These are phyloP conservation scores for Centroberyx gerrardi DNA, from an alignment of 2,797 vertebrate genomes.

Conservation along the genomic window DNA sequence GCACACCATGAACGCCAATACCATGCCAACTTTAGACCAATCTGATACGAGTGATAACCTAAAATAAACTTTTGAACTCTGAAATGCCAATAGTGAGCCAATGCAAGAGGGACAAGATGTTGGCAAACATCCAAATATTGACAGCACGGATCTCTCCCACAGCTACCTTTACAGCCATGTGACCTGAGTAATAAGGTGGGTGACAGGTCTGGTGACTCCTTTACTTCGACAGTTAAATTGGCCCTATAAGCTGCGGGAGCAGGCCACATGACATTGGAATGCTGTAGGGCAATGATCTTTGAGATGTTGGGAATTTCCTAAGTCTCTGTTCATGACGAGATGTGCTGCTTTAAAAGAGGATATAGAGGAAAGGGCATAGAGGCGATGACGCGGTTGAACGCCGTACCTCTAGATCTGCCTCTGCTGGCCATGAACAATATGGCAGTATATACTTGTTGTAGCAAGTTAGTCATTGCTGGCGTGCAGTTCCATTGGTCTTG, in stretches of 20 bases:
- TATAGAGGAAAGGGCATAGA: constrained; percentile 1
- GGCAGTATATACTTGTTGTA: too few relatives aligned
- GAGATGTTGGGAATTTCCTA: constrained; percentile 39
- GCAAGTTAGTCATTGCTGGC: too few relatives aligned
- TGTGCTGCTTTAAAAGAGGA: constrained; percentile 32
- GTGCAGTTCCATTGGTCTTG: too few relatives aligned
- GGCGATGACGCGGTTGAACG: background rate
- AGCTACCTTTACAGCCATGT: constrained; percentile 6
- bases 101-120: background rate
- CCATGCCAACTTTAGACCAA: background rate
- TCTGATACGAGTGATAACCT: background rate
- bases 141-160: background rate
- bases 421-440: background rate
- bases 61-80: background rate
- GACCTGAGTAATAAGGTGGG: constrained; percentile 5
- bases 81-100: background rate
- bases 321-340: constrained; percentile 15
- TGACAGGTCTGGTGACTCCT: constrained; percentile 32
- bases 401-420: background rate
- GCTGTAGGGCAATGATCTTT: constrained; percentile 33
- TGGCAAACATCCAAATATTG: background rate
- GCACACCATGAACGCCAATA: background rate
- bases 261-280: constrained; percentile 67
- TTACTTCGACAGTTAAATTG: constrained; percentile 14
- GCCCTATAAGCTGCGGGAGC: constrained; percentile 27